phyloP scores from a whole-genome alignment of 1,140 invertebrate species.

The Drosophila fuyamai region DNA sequence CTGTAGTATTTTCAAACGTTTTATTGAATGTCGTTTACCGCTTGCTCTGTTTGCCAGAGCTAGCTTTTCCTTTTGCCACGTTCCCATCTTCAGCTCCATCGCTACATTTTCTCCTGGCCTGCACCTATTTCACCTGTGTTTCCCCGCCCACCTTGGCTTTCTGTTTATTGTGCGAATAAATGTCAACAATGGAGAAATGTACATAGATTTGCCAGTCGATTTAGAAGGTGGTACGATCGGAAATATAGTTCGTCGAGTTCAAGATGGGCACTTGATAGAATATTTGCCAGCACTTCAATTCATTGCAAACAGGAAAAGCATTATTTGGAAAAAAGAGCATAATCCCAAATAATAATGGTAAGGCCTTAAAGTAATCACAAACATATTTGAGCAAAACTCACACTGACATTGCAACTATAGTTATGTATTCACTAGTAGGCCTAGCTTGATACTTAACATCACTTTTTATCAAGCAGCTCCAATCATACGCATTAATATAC shows the following conservation, averaged over 20 bases:
- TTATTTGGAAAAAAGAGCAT: background rate
- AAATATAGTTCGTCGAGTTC: background rate
- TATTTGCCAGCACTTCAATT: background rate
- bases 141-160: constrained; percentile 41
- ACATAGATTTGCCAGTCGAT: constrained; percentile 33
- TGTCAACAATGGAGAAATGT: constrained; percentile 53
- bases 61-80: constrained; percentile 24
- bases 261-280: constrained; percentile 1
- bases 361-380: background rate
- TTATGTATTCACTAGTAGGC: background rate
- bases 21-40: constrained; percentile 74
- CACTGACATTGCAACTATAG: no score
- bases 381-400: background rate
- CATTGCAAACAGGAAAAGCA: background rate
- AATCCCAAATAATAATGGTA: no score
- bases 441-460: background rate
- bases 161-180: constrained; percentile 66
- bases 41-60: constrained; percentile 15
- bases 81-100: constrained; percentile 18
- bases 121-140: constrained; percentile 27
- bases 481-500: constrained; percentile 10
- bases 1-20: constrained; percentile 74
- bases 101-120: constrained; percentile 7
- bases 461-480: background rate
- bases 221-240: constrained; percentile 19